Percentiles rank a stretch among this genome's conserved stretches.
Evolutionary conservation across 2,113 vertebrate species (phyloP).

Genomic region (Elephantulus edwardii): DNA sequence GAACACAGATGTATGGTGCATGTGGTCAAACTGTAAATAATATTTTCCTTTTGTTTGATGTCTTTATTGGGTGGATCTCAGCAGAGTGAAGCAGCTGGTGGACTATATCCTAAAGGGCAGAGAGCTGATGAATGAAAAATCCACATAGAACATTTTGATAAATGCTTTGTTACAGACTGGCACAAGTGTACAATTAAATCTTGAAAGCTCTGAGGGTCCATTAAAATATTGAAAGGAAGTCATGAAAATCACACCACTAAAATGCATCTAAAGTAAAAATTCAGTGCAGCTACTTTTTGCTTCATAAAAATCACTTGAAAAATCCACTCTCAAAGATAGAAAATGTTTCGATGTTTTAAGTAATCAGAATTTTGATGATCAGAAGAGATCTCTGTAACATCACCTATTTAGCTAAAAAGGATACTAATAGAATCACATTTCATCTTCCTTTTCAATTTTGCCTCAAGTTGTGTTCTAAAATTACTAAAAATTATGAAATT

Average conservation of each 20-base stretch:
- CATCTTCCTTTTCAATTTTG: not conserved
- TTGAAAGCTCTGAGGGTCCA: not conserved
- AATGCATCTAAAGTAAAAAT: not conserved
- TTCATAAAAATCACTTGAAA: slow-evolving; percentile 34
- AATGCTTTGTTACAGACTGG: slow-evolving; percentile 38
- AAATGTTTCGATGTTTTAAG: not conserved
- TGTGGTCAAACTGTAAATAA: slow-evolving; percentile 2
- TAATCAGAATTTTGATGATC: slow-evolving; percentile 33
- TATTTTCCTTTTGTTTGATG: slow-evolving; percentile 34
- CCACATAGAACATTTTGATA: slow-evolving; percentile 47
- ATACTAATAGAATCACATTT: not conserved
- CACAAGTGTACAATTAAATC: slow-evolving; percentile 12
- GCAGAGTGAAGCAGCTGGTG: slow-evolving; percentile 19
- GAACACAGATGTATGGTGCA: slow-evolving; percentile 6
- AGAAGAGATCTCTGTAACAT: not conserved
- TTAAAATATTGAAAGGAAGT: slow-evolving; percentile 49
- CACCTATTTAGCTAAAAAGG: not conserved
- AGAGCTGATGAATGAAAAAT: slow-evolving; percentile 58
- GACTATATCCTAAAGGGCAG: slow-evolving; percentile 49
- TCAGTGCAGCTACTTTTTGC: slow-evolving; percentile 1
- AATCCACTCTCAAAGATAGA: not conserved
- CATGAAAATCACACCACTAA: slow-evolving; percentile 39
- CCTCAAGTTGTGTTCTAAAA: not conserved
- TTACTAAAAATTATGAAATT: not conserved
- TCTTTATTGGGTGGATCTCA: slow-evolving; percentile 31